Evolutionary conservation across 2,113 vertebrate species (phyloP), one percentile per base, ranked within the genome.

Genomic region (Columbina picui): DNA sequence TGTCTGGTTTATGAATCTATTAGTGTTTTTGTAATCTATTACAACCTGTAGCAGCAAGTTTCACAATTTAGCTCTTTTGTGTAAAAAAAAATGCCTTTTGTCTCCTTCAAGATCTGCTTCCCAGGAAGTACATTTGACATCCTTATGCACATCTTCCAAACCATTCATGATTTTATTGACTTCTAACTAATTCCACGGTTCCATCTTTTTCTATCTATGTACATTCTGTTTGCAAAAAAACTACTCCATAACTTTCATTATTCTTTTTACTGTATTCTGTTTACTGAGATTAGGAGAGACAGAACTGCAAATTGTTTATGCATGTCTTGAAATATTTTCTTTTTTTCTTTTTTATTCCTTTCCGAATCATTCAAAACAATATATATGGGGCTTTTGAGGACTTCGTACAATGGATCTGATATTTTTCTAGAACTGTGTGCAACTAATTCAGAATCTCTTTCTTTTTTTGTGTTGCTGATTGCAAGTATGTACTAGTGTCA

Each of bases 371-470:
- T 73, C n/a, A 27, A 71, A 68, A 73, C 49, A 12, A 1, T 43
- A 3, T 52, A 75, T 49, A 74, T 53, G 11, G 10, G 2, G 0
- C 1, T 55, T 81, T 52, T 78, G 30, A 65, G 9, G 8, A n/a
- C 30, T 57, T 85, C 7, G 1, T 34, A 36, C 12, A 25, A 52
- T 10, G 5, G 7, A 3, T 25, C 36, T 49, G 20, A 21, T 74
- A 18, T 84, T 85, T 87, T 56, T 65, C 21, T 25, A 50, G 13
- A 63, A 36, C 32, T 74, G 3, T 36, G 23, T 49, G 49, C 6
- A 47, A 6, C 10, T 10, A 59, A 6, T 36, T 23, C 36, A 36
- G 36, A 61, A 70, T 26, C 2, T 34, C 7, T 67, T 65, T 84
- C 36, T 13, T 5, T 68, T 88, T 88, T 82, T 69, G 8, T 3